Conservation (phyloP, 1,140 invertebrate species). For the Vanessa tameamea region DNA sequence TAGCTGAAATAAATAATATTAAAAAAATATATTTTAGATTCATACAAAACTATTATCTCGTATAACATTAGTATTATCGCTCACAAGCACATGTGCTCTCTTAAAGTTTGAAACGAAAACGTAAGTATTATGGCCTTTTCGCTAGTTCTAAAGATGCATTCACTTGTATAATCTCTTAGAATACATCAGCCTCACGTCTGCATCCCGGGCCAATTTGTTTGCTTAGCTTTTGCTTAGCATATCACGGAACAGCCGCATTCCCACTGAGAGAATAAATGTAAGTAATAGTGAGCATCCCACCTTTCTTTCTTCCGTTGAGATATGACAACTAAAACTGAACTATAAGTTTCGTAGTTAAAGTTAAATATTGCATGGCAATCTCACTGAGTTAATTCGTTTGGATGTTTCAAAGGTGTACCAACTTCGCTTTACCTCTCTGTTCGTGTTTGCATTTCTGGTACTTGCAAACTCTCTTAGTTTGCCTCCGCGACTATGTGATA, state of each 20-base stretch:
- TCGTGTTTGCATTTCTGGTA: slow-evolving; percentile 71
- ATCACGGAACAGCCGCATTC: slow-evolving; percentile 70
- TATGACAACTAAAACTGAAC: slow-evolving; percentile 12
- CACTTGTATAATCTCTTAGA: slow-evolving; percentile 40
- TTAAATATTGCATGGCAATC: slow-evolving; percentile 28
- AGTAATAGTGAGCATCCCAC: slow-evolving; percentile 54
- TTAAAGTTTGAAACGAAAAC: slow-evolving; percentile 18
- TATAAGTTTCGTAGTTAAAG: slow-evolving; percentile 12
- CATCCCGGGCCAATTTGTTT: slow-evolving; percentile 66
- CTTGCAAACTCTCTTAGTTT: slow-evolving; percentile 73
- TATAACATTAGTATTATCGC: neutral
- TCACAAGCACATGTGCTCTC: neutral
- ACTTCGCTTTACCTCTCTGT: slow-evolving; percentile 60
- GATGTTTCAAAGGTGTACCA: slow-evolving; percentile 29
- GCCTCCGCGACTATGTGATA: slow-evolving; percentile 64
- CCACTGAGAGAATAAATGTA: slow-evolving; percentile 69
- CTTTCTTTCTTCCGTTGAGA: slow-evolving; percentile 44
- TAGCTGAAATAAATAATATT: too few relatives aligned
- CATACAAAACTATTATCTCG: too few relatives aligned
- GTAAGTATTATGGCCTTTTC: slow-evolving; percentile 29
- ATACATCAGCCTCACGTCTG: slow-evolving; percentile 47
- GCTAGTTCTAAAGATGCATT: slow-evolving; percentile 37
- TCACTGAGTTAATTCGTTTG: slow-evolving; percentile 25
- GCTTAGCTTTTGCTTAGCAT: slow-evolving; percentile 75
- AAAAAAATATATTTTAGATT: too few relatives aligned